Percentiles rank a stretch among this genome's conserved stretches.
These are phyloP conservation scores for Lasius platythorax DNA, from an alignment of 2,888 invertebrate genomes.

Conservation along the genomic window DNA sequence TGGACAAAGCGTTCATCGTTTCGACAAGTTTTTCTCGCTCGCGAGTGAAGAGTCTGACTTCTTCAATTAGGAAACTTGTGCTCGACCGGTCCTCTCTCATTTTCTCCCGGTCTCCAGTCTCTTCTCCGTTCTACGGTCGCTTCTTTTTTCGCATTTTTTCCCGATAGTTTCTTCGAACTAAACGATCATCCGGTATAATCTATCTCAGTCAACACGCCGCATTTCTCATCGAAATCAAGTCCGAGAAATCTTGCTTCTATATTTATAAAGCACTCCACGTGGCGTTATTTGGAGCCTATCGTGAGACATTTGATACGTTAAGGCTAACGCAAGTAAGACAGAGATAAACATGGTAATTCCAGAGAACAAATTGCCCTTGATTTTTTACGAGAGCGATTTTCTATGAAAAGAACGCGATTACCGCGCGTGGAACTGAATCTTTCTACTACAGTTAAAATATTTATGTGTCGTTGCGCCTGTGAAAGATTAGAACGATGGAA, in stretches of 20 bases:
- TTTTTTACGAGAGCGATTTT: slow-evolving; percentile 28
- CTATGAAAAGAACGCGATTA: slow-evolving; percentile 25
- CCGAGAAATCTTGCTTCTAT: slow-evolving; percentile 2
- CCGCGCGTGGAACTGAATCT: slow-evolving; percentile 1
- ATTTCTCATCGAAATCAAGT: slow-evolving; percentile 17
- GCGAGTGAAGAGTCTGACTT: slow-evolving; percentile 14
- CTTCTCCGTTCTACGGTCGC: neutral
- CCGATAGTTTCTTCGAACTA: neutral
- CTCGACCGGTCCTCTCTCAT: neutral
- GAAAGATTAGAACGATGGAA: neutral
- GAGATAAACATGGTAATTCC: slow-evolving; percentile 12
- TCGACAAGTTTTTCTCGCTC: slow-evolving; percentile 23
- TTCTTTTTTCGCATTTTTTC: neutral
- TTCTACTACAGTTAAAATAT: neutral
- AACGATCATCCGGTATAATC: slow-evolving; percentile 11
- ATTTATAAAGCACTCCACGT: slow-evolving; percentile 43
- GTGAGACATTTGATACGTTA: slow-evolving; percentile 6
- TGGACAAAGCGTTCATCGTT: slow-evolving; percentile 19
- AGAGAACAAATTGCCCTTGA: slow-evolving; percentile 28
- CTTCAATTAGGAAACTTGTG: slow-evolving; percentile 42
- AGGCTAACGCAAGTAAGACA: neutral
- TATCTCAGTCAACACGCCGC: neutral
- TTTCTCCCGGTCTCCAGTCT: neutral
- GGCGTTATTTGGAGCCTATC: slow-evolving; percentile 32
- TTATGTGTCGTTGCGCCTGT: neutral